Evolutionary conservation across 2,797 vertebrate species (phyloP).

Genomic region (Lemur catta): DNA sequence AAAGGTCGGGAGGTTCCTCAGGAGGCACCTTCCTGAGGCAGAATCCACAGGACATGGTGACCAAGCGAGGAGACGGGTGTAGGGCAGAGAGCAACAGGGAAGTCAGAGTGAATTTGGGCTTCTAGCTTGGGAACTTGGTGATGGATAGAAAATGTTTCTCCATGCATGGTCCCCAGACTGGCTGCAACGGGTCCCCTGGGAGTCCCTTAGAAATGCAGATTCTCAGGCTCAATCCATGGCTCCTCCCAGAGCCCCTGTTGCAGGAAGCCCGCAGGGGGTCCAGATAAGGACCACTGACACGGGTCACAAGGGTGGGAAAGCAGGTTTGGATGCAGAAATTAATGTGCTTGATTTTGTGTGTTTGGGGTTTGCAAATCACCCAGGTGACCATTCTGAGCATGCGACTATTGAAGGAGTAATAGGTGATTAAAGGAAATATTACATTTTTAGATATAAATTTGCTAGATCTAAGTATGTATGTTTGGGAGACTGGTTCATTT

Average conservation of each 20-base stretch:
- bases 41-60: not conserved
- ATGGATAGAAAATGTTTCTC: rapidly evolving
- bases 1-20: not conserved
- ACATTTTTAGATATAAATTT: not conserved
- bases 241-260: not conserved
- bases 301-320: not conserved
- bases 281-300: not conserved
- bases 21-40: not conserved
- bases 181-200: not conserved
- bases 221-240: not conserved
- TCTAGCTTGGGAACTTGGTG: not conserved
- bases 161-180: too few relatives aligned
- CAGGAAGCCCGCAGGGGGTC: not conserved
- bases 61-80: not conserved
- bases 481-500: not conserved
- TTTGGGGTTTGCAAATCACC: not conserved
- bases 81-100: not conserved
- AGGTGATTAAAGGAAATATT: not conserved
- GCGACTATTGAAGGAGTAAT: not conserved
- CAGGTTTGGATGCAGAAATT: not conserved
- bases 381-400: rapidly evolving
- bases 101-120: not conserved
- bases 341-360: not conserved
- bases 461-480: not conserved
- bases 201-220: too few relatives aligned